Evolutionary conservation across 2,797 vertebrate genomes (phyloP), one percentile per base, ranked within the genome.

Genomic region (Clarias fuscus): DNA sequence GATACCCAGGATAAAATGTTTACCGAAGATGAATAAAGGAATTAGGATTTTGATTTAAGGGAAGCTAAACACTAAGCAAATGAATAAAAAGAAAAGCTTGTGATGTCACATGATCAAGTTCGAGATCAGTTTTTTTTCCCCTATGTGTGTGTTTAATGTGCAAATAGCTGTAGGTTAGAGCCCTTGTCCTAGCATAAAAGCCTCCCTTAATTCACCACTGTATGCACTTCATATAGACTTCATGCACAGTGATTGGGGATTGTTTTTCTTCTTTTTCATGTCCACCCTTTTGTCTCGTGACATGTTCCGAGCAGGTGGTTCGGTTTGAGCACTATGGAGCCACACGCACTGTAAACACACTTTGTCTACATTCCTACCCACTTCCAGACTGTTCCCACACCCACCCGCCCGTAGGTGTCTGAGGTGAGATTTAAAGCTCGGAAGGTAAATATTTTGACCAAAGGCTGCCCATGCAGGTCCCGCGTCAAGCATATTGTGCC

Each of bases 301-400:
- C 43, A 62, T 48, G 33, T 75, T 75, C 27, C 5, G 30, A 77
- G 71, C 68, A 58, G 71, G 58, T 82, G 59, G 68, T 37, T 59
- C n/a, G 59, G 40, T 27, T 61, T 30, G 70, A 4, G 13, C 75
- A 27, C 40, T 14, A 61, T 37, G 24, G 59, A 40, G 48, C 24
- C n/a, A 73, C 56, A 14, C 53, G 75, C 67, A 33, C 76, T 10
- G 68, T 80, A 84, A 86, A 87, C 83, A 84, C 77, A 48, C 48
- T 87, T 84, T 5, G 73, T 56, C n/a, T 59, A 77, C 75, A 73
- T 84, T 43, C 80, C 65, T 86, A 33, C 61, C 56, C n/a, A 37
- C 58, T 37, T 79, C 58, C 76, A 78, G 76, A 73, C 65, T n/a
- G 72, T 43, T 48, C 58, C 58, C 59, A 2, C 59, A 33, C 22